These are phyloP conservation scores for Hydractinia echinata DNA, from an alignment of 30 jellyfish, hydroid and myxozoan genomes.

Conservation along the genomic window DNA sequence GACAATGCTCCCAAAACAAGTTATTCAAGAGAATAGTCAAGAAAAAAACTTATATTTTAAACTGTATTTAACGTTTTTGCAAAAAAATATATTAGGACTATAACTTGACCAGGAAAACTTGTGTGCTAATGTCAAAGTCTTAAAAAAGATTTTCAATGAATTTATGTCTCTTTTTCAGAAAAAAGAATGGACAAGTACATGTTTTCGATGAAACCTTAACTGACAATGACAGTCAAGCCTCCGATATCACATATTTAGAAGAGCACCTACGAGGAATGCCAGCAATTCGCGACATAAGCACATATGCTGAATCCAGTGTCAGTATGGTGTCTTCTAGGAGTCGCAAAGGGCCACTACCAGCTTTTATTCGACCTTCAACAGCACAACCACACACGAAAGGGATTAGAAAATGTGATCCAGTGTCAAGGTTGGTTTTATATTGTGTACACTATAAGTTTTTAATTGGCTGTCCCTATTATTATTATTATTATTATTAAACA, in stretches of 20 bases:
- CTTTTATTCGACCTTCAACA: slow-evolving; percentile 61
- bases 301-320: background rate
- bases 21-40: too few relatives aligned
- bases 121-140: too few relatives aligned
- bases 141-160: too few relatives aligned
- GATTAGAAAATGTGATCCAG: slow-evolving; percentile 68
- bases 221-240: slow-evolving; percentile 56
- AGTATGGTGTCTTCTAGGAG: background rate
- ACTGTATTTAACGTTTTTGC: too few relatives aligned
- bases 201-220: slow-evolving; percentile 78
- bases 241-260: slow-evolving; percentile 67
- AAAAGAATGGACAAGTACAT: slow-evolving; percentile 47
- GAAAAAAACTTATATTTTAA: too few relatives aligned
- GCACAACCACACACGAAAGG: slow-evolving; percentile 38
- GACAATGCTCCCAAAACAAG: too few relatives aligned
- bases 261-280: slow-evolving; percentile 56
- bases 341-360: slow-evolving; percentile 12
- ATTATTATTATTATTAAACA: too few relatives aligned
- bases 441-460: background rate
- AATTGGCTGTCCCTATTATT: background rate
- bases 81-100: too few relatives aligned
- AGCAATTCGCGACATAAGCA: background rate
- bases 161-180: slow-evolving; percentile 26
- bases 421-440: slow-evolving; percentile 36
- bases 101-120: too few relatives aligned